Conservation (phyloP, 2,113 vertebrate genomes). For the Phyllostomus discolor region DNA sequence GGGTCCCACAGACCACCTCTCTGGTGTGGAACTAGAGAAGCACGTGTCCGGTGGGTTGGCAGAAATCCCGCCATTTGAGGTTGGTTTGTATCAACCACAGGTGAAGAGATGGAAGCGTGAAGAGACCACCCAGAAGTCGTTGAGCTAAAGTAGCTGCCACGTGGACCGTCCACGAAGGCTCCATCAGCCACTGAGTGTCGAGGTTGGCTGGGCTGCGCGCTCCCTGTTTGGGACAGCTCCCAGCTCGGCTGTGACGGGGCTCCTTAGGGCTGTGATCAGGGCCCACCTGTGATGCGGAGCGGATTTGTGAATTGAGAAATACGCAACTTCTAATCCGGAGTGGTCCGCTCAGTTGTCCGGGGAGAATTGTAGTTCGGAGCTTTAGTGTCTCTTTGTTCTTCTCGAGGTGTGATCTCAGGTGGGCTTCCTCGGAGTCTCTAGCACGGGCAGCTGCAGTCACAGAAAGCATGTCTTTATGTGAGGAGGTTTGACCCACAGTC, state of each 20-base stretch:
- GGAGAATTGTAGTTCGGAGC: background rate
- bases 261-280: background rate
- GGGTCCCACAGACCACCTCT: background rate
- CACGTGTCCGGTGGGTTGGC: background rate
- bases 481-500: background rate
- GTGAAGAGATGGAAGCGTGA: background rate
- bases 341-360: background rate
- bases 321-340: background rate
- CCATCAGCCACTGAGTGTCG: background rate
- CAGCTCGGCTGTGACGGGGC: fast-evolving
- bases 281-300: background rate
- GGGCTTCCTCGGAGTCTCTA: background rate
- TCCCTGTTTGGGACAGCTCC: background rate
- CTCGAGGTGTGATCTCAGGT: background rate
- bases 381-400: background rate
- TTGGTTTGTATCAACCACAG: background rate
- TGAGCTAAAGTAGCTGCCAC: background rate
- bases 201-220: background rate
- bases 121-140: background rate
- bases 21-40: background rate
- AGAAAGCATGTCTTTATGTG: background rate
- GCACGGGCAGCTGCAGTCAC: background rate
- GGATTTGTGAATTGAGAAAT: background rate
- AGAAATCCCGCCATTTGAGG: background rate
- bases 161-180: background rate